Percentiles rank a stretch among this genome's conserved stretches.
Conservation (phyloP, 2,797 vertebrate genomes). For the Pangasius mekongensis region DNA sequence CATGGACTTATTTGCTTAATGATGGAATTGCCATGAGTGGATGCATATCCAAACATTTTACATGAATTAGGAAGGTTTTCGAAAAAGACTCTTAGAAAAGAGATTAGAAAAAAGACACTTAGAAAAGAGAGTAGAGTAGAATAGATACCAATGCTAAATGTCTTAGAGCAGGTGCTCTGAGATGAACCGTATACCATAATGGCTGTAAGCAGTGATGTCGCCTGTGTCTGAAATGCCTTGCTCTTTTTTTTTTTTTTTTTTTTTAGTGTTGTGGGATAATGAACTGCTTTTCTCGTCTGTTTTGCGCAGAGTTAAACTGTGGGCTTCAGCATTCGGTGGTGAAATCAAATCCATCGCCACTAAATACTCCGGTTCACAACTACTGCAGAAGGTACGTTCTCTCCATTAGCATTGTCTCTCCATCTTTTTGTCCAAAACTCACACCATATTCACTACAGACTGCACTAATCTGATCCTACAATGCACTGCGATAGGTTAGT, state of each 20-base stretch:
- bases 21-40: neutral
- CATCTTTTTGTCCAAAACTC: neutral
- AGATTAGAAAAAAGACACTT: neutral
- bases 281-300: neutral
- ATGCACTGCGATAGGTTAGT: neutral
- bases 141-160: too few relatives aligned
- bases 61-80: neutral
- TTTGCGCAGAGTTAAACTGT: slow-evolving; percentile 88
- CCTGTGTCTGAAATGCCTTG: neutral
- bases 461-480: neutral
- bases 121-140: neutral
- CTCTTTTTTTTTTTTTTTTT: neutral
- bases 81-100: neutral
- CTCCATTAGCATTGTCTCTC: neutral
- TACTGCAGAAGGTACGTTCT: slow-evolving; percentile 92
- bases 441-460: neutral
- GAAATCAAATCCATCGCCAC: slow-evolving; percentile 98
- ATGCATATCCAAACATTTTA: too few relatives aligned
- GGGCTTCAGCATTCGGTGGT: slow-evolving; percentile 97
- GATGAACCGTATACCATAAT: neutral
- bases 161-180: neutral
- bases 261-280: neutral
- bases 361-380: slow-evolving; percentile 95
- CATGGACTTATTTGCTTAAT: neutral
- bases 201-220: neutral